Percentiles rank a stretch among this genome's conserved stretches.
phyloP scores from a whole-genome alignment of 2,797 vertebrate species.

The Aulostomus chinensis region DNA sequence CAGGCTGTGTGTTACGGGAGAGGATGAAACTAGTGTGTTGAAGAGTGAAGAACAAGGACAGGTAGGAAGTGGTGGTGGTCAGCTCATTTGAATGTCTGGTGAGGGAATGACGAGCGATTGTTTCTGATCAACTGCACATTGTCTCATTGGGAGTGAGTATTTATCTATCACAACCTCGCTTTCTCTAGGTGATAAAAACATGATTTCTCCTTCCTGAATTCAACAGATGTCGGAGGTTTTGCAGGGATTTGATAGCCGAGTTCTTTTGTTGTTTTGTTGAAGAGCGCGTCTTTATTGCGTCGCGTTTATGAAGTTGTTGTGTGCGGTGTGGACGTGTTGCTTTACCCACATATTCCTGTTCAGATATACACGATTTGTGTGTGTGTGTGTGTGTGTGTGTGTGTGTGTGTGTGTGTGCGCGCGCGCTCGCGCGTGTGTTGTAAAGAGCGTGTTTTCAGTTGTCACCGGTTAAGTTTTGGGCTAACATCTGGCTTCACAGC shows the following conservation, averaged over 20 bases:
- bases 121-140: constrained; percentile 2
- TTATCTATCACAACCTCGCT: not conserved
- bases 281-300: constrained; percentile 15
- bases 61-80: constrained; percentile 52
- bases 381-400: too few relatives aligned
- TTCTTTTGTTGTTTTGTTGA: constrained; percentile 2
- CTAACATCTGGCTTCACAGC: constrained; percentile 28
- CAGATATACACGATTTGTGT: too few relatives aligned
- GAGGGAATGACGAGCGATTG: not conserved
- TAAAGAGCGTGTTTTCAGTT: not conserved
- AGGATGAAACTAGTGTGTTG: constrained; percentile 67
- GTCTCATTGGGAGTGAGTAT: constrained; percentile 31
- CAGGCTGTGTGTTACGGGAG: constrained; percentile 52
- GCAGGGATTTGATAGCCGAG: constrained; percentile 2
- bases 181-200: not conserved
- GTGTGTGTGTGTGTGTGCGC: too few relatives aligned
- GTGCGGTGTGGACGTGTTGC: constrained; percentile 26
- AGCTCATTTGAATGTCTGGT: constrained; percentile 3
- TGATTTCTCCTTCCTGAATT: not conserved
- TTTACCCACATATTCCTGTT: too few relatives aligned
- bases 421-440: too few relatives aligned
- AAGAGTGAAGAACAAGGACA: constrained; percentile 55
- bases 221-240: not conserved
- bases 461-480: constrained; percentile 13
- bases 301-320: not conserved